These are phyloP conservation scores for Chouioia cunea DNA, from an alignment of 2,888 invertebrate genomes.

Conservation along the genomic window DNA sequence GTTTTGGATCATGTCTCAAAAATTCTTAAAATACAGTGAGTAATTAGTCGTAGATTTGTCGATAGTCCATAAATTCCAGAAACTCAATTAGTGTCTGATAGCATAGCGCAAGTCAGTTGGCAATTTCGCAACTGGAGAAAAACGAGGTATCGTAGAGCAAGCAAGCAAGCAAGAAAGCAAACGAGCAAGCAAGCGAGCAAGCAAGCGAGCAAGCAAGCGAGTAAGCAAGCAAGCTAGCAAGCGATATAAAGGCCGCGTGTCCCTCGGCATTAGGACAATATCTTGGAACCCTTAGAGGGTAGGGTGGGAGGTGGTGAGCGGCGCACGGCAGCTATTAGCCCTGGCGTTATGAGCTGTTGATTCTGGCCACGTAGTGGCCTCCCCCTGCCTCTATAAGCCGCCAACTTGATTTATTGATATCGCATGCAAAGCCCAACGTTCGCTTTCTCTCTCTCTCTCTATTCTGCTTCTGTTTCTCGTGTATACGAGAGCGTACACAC, in stretches of 20 bases:
- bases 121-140: background rate
- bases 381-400: conserved; percentile 60
- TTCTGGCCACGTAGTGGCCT: conserved; percentile 67
- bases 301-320: background rate
- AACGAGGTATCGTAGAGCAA: too few relatives aligned
- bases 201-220: too few relatives aligned
- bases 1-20: too few relatives aligned
- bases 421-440: conserved; percentile 68
- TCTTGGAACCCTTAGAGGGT: conserved; percentile 60
- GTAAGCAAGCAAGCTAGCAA: too few relatives aligned
- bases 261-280: conserved; percentile 66
- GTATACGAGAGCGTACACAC: conserved; percentile 2
- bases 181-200: too few relatives aligned
- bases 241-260: conserved; percentile 59
- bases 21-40: too few relatives aligned
- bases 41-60: too few relatives aligned
- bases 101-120: too few relatives aligned
- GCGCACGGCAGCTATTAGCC: conserved; percentile 66
- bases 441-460: conserved; percentile 15
- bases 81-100: too few relatives aligned
- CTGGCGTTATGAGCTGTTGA: conserved; percentile 69
- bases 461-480: conserved; percentile 12
- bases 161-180: too few relatives aligned
- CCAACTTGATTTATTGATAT: conserved; percentile 69
- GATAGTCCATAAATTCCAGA: too few relatives aligned